phyloP scores from a whole-genome alignment of 1,140 invertebrate genomes.

The Hirudo medicinalis region DNA sequence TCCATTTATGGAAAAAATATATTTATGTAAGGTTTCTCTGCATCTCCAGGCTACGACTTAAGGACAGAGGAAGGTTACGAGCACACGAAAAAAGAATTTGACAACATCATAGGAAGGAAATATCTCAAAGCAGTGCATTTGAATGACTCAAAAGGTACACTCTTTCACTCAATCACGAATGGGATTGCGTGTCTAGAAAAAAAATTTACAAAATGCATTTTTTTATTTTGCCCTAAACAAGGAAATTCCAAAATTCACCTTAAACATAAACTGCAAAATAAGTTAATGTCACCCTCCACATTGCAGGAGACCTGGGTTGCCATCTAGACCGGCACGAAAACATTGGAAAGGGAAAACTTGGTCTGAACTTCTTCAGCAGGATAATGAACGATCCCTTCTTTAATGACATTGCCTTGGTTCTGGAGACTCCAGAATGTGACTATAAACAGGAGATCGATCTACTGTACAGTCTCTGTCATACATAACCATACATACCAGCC shows the following conservation, averaged over 20 bases:
- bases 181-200: too few species aligned
- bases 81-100: slow-evolving; percentile 42
- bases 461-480: slow-evolving; percentile 26
- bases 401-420: slow-evolving; percentile 43
- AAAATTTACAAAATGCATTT: background rate
- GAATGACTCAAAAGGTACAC: slow-evolving; percentile 46
- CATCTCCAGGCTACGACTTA: slow-evolving; percentile 42
- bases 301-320: slow-evolving; percentile 38
- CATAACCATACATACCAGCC: too few species aligned
- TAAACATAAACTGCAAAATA: background rate
- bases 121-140: slow-evolving; percentile 46
- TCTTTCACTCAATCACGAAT: too few species aligned
- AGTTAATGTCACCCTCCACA: background rate
- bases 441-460: slow-evolving; percentile 33
- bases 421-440: slow-evolving; percentile 42
- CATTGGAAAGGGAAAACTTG: slow-evolving; percentile 46
- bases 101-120: slow-evolving; percentile 42
- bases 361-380: slow-evolving; percentile 37
- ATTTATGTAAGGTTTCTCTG: slow-evolving; percentile 5
- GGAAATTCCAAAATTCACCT: background rate
- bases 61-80: slow-evolving; percentile 38
- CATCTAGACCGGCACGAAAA: slow-evolving; percentile 45
- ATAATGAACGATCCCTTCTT: slow-evolving; percentile 44
- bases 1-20: slow-evolving; percentile 5
- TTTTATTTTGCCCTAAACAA: too few species aligned